A percentile compares a stretch with the other conserved stretches of the same genome.
phyloP scores from a whole-genome alignment of 2,888 invertebrate genomes.

The Chloromyia formosa region DNA sequence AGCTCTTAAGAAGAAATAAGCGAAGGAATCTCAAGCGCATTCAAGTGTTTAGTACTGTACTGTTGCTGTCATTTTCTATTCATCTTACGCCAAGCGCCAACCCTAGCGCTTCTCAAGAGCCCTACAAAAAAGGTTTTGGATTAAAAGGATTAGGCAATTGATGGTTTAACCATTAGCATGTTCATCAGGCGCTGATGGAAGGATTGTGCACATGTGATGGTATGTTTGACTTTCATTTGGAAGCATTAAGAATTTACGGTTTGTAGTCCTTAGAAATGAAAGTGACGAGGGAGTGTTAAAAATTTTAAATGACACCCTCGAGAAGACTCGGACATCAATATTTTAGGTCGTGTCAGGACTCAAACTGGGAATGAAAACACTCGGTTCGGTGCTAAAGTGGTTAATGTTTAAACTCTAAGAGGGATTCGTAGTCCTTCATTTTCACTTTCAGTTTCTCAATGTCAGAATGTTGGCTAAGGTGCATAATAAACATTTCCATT shows the following conservation, averaged over 20 bases:
- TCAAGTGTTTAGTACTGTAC: not conserved
- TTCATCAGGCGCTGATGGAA: not conserved
- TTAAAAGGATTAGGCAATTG: constrained; percentile 23
- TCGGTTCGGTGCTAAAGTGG: too few relatives aligned
- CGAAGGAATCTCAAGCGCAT: constrained; percentile 18
- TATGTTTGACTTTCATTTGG: too few relatives aligned
- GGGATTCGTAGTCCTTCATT: too few relatives aligned
- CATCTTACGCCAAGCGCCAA: not conserved
- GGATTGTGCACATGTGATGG: not conserved
- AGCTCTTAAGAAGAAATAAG: not conserved
- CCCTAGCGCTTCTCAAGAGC: constrained; percentile 22
- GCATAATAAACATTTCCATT: too few relatives aligned
- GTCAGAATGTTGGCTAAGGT: too few relatives aligned
- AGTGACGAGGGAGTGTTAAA: too few relatives aligned
- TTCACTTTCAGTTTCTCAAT: too few relatives aligned
- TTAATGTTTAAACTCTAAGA: too few relatives aligned
- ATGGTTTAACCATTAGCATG: constrained; percentile 6
- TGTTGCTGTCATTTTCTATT: not conserved
- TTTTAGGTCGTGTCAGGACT: too few relatives aligned
- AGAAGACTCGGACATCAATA: not conserved
- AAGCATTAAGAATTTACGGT: too few relatives aligned
- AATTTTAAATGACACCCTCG: constrained; percentile 1
- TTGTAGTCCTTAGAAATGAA: not conserved
- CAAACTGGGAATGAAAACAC: too few relatives aligned
- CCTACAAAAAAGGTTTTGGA: constrained; percentile 24